Evolutionary conservation across 2,113 vertebrate species (phyloP).

Genomic region (Chinchilla lanigera): DNA sequence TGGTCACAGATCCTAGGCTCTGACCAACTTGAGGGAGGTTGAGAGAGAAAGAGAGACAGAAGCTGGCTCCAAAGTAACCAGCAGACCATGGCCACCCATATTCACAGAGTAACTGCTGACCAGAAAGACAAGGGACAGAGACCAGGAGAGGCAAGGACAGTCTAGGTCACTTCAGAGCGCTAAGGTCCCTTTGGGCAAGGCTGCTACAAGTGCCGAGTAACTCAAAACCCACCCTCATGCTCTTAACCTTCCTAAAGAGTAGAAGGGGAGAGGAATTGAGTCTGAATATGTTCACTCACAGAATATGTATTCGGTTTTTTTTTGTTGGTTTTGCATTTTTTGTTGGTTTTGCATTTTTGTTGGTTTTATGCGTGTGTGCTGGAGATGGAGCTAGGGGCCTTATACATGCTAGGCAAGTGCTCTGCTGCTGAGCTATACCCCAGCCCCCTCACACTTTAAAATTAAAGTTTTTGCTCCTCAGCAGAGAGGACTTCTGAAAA

Average conservation of each 20-base stretch:
- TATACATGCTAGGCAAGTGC: background rate
- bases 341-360: background rate
- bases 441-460: background rate
- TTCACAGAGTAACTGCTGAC: background rate
- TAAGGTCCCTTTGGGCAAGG: background rate
- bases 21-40: background rate
- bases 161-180: background rate
- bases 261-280: background rate
- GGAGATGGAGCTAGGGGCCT: background rate
- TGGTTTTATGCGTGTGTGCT: background rate
- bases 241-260: background rate
- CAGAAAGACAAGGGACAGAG: background rate
- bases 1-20: background rate
- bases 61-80: background rate
- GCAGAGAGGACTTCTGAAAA: conserved; percentile 34
- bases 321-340: background rate
- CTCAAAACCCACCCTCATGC: background rate
- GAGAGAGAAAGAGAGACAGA: background rate
- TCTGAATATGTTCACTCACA: background rate
- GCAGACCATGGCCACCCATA: background rate
- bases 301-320: no score
- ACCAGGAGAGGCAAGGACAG: no score
- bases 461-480: background rate
- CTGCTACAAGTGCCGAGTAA: background rate
- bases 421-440: background rate